Conservation (phyloP, 2,888 invertebrate genomes). For the Callyntrura sp. region DNA sequence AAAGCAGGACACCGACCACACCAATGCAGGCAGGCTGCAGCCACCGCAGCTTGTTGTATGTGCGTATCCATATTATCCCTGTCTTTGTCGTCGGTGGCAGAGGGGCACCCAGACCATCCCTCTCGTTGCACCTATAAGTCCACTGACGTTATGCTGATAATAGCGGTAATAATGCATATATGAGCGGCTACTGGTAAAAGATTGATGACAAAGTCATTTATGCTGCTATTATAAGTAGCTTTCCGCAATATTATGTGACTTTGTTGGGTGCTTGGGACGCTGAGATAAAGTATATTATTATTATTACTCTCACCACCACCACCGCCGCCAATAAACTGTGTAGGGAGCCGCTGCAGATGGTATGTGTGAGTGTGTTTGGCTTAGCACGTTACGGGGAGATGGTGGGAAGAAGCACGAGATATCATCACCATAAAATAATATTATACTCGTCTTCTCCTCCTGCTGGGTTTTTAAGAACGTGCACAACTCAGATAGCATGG, state of each 20-base stretch:
- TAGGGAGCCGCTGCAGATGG: neutral
- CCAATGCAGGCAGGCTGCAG: neutral
- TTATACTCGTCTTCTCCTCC: neutral
- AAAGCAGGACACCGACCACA: neutral
- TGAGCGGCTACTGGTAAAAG: constrained; percentile 35
- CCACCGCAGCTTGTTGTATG: neutral
- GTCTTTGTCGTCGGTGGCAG: neutral
- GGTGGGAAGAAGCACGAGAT: constrained; percentile 10
- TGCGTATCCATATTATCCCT: neutral
- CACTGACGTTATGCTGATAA: neutral
- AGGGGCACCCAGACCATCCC: neutral
- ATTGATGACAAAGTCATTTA: constrained; percentile 40
- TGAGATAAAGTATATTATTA: constrained; percentile 27
- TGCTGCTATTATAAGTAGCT: constrained; percentile 13
- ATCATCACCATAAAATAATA: constrained; percentile 40
- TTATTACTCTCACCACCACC: neutral
- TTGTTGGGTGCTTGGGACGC: constrained; percentile 15
- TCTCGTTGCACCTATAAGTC: neutral
- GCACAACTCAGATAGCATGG: neutral
- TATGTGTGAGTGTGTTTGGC: neutral
- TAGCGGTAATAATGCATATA: neutral
- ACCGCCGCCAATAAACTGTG: constrained; percentile 9
- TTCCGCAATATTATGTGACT: neutral
- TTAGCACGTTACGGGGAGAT: neutral
- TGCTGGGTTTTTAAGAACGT: neutral